phyloP scores from a whole-genome alignment of 1,140 invertebrate genomes.

The Archegozetes longisetosus region DNA sequence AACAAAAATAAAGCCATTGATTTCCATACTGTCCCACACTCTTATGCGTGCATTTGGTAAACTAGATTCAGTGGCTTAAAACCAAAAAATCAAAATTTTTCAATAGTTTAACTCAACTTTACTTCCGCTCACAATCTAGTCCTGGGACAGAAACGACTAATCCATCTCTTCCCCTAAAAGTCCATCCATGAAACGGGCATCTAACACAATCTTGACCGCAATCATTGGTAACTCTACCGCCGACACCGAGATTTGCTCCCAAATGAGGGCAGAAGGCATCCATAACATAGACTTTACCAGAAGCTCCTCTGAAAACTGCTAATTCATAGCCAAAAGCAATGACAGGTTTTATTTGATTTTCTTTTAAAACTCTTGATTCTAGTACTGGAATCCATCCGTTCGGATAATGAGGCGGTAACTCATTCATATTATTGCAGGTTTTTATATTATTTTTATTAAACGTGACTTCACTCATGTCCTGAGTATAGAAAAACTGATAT shows the following conservation, averaged over 20 bases:
- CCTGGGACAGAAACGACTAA: neutral
- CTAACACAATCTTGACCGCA: slow-evolving; percentile 55
- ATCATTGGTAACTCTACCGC: slow-evolving; percentile 41
- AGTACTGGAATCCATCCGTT: slow-evolving; percentile 73
- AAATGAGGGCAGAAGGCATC: slow-evolving; percentile 79
- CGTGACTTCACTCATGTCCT: too few relatives aligned
- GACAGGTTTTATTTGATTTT: slow-evolving; percentile 43
- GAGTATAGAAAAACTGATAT: too few relatives aligned
- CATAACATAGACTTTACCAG: slow-evolving; percentile 44
- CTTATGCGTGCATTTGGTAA: slow-evolving; percentile 32
- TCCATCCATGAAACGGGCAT: slow-evolving; percentile 78
- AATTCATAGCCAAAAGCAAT: slow-evolving; percentile 48
- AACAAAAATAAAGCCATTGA: slow-evolving; percentile 55
- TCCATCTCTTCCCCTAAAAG: slow-evolving; percentile 53
- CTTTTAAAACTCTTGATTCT: slow-evolving; percentile 46
- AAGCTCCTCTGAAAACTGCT: slow-evolving; percentile 48
- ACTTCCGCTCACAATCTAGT: too few relatives aligned
- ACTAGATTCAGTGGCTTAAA: neutral
- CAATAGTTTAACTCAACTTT: neutral
- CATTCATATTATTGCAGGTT: too few relatives aligned
- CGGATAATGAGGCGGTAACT: slow-evolving; percentile 42
- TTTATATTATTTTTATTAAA: too few relatives aligned
- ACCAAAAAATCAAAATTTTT: neutral
- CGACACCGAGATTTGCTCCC: slow-evolving; percentile 63
- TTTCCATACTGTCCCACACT: slow-evolving; percentile 46